phyloP scores from a whole-genome alignment of 1,140 invertebrate species.

The Drosophila takahashii region DNA sequence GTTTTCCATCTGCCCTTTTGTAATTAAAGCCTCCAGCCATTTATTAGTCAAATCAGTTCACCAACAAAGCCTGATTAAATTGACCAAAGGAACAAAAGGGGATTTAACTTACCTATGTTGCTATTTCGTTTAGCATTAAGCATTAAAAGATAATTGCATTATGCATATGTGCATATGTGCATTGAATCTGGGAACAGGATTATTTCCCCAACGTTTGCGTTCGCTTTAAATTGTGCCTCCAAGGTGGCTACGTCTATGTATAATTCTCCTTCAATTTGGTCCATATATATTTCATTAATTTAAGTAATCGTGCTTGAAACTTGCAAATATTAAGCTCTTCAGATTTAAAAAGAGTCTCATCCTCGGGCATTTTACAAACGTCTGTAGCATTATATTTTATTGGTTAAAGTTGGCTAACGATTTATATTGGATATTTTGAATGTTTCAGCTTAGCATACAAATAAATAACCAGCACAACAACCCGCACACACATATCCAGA shows the following conservation, averaged over 20 bases:
- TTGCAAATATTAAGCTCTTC: not conserved
- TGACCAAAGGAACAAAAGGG: slow-evolving; percentile 4
- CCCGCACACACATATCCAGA: slow-evolving; percentile 29
- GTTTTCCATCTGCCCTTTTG: slow-evolving; percentile 29
- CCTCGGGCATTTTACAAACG: slow-evolving; percentile 24
- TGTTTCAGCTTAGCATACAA: slow-evolving; percentile 71
- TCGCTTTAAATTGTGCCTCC: not conserved
- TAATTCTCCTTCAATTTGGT: not conserved
- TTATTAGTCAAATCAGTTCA: slow-evolving; percentile 28
- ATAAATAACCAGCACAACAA: slow-evolving; percentile 69
- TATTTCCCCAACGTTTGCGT: not conserved
- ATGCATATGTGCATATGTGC: not conserved
- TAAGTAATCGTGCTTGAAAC: not conserved
- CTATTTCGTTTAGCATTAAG: slow-evolving; percentile 11
- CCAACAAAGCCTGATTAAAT: slow-evolving; percentile 26
- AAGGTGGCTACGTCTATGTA: not conserved
- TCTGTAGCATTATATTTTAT: slow-evolving; percentile 67
- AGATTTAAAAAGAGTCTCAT: not conserved
- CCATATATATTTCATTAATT: not conserved
- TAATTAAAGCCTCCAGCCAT: slow-evolving; percentile 37
- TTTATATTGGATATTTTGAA: slow-evolving; percentile 75
- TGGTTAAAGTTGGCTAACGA: slow-evolving; percentile 69
- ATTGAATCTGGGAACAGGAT: not conserved
- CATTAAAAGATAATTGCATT: slow-evolving; percentile 29
- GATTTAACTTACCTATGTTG: not conserved